These are phyloP conservation scores for Spodoptera exigua DNA, from an alignment of 2,888 invertebrate genomes.

Conservation along the genomic window DNA sequence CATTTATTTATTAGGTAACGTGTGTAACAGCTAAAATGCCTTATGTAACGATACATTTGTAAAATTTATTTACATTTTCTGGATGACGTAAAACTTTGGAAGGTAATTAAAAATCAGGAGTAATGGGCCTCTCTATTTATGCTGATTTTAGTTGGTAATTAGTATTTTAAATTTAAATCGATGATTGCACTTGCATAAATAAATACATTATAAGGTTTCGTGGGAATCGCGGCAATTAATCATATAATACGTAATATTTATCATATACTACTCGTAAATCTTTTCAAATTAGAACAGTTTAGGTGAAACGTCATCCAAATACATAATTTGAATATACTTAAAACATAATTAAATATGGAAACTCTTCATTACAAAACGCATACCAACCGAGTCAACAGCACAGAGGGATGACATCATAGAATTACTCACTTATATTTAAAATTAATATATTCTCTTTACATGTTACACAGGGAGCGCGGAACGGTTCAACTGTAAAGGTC, in stretches of 20 bases:
- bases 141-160: slow-evolving; percentile 19
- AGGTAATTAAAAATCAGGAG: slow-evolving; percentile 31
- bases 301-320: no score
- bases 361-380: no score
- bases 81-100: slow-evolving; percentile 35
- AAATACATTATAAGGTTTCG: slow-evolving; percentile 21
- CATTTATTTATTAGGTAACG: slow-evolving; percentile 27
- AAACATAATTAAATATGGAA: no score
- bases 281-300: no score
- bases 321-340: no score
- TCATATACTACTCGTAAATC: background rate
- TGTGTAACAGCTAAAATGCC: slow-evolving; percentile 22
- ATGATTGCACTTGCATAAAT: slow-evolving; percentile 17
- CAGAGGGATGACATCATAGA: no score
- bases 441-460: background rate
- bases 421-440: slow-evolving; percentile 3
- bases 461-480: slow-evolving; percentile 82
- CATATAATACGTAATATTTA: slow-evolving; percentile 2
- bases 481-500: slow-evolving; percentile 94
- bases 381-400: no score
- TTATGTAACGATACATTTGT: slow-evolving; percentile 40
- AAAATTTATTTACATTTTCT: slow-evolving; percentile 40
- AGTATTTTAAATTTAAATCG: slow-evolving; percentile 23
- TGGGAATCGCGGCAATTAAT: slow-evolving; percentile 17
- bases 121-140: no score